Evolutionary conservation across 2,888 invertebrate genomes (phyloP).

Genomic region (Lathronympha strigana): DNA sequence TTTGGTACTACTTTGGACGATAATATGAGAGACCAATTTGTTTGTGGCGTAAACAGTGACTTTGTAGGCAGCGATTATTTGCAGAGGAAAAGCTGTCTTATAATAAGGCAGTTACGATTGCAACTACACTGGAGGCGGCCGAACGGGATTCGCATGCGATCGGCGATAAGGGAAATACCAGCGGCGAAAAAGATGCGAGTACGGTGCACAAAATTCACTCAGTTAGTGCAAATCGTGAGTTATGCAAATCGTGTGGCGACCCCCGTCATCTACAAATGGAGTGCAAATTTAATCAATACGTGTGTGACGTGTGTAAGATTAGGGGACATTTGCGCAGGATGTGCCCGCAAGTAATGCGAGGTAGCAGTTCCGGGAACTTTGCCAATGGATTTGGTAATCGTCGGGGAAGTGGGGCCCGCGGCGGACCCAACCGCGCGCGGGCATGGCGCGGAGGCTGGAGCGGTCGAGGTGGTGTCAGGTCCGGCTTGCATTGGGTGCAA

Average conservation of each 20-base stretch:
- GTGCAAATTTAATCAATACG: slow-evolving; percentile 1
- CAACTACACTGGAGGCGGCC: neutral
- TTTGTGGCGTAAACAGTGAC: slow-evolving; percentile 1
- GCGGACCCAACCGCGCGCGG: neutral
- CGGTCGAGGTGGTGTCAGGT: neutral
- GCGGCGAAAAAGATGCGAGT: neutral
- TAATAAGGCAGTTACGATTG: slow-evolving; percentile 1
- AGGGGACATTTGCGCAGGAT: neutral
- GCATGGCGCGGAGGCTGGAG: neutral
- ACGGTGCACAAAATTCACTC: neutral
- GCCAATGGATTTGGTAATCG: neutral
- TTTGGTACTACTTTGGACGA: slow-evolving; percentile 1
- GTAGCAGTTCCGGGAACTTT: neutral
- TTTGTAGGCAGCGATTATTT: slow-evolving; percentile 8
- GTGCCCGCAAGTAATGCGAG: neutral
- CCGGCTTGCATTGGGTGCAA: slow-evolving; percentile 5
- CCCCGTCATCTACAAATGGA: neutral
- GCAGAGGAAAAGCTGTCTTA: slow-evolving; percentile 10
- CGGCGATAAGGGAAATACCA: neutral
- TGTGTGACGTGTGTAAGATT: slow-evolving; percentile 2
- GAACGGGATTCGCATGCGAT: neutral
- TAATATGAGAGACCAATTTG: slow-evolving; percentile 6
- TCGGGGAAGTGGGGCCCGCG: neutral
- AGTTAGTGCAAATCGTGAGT: neutral
- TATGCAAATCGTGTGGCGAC: neutral